Evolutionary conservation across 2,113 vertebrate genomes (phyloP).

Genomic region (Penelope pileata): DNA sequence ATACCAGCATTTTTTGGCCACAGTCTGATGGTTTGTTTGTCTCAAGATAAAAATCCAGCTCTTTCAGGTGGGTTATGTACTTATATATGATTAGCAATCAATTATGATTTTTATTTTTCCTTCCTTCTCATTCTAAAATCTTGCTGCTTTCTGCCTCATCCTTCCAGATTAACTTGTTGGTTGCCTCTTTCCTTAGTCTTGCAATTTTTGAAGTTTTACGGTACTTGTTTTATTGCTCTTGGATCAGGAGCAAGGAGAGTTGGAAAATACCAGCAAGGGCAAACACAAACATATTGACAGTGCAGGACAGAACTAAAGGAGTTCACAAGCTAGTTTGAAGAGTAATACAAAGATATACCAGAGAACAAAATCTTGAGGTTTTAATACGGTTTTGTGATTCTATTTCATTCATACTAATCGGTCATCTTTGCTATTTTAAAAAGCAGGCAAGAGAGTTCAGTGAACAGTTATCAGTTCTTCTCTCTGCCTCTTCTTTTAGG

Average conservation of each 20-base stretch:
- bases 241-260: neutral
- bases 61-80: neutral
- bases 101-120: neutral
- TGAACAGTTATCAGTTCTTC: neutral
- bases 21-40: neutral
- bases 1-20: neutral
- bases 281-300: neutral
- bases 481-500: neutral
- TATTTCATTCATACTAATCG: conserved; percentile 22
- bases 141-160: neutral
- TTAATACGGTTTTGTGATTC: neutral
- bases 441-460: neutral
- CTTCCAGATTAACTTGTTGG: neutral
- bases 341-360: neutral
- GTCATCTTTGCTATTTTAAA: neutral
- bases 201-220: neutral
- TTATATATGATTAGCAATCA: neutral
- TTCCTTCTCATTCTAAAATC: neutral
- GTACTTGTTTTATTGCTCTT: neutral
- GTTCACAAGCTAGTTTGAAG: neutral
- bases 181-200: neutral
- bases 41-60: neutral
- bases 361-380: neutral
- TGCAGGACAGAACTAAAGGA: neutral
- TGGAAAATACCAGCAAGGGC: neutral